These are phyloP conservation scores for Sinocyclocheilus maitianheensis DNA, from an alignment of 2,113 vertebrate genomes.

Conservation along the genomic window DNA sequence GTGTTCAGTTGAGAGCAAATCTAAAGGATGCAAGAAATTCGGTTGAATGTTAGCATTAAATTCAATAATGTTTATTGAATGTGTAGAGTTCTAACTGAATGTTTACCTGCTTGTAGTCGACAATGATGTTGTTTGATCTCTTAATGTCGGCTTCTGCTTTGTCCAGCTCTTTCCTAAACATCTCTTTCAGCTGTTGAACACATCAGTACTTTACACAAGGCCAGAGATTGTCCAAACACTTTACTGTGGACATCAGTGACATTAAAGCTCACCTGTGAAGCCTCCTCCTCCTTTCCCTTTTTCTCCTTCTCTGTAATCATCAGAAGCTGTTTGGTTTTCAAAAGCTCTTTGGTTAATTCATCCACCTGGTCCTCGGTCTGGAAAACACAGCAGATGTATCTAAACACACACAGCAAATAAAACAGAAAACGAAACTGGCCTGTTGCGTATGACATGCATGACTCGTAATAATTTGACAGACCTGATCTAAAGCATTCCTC, in stretches of 20 bases:
- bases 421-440: background rate
- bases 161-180: constrained; percentile 88
- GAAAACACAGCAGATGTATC: constrained; percentile 9
- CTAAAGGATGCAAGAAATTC: constrained; percentile 66
- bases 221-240: background rate
- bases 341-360: constrained; percentile 83
- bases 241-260: background rate
- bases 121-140: constrained; percentile 87
- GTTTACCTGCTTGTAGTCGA: constrained; percentile 91
- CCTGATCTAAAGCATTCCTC: constrained; percentile 90
- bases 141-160: constrained; percentile 87
- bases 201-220: background rate
- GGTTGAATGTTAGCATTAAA: background rate
- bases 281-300: constrained; percentile 81
- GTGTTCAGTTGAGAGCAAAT: constrained; percentile 91
- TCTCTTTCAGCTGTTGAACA: constrained; percentile 82
- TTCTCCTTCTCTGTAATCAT: constrained; percentile 83
- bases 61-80: background rate
- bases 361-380: constrained; percentile 87
- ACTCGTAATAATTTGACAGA: constrained; percentile 56
- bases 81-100: background rate
- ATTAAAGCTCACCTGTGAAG: constrained; percentile 74
- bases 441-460: background rate
- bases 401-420: background rate
- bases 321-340: constrained; percentile 80